Conservation (phyloP, 2,797 vertebrate species). For the Pristis pectinata region DNA sequence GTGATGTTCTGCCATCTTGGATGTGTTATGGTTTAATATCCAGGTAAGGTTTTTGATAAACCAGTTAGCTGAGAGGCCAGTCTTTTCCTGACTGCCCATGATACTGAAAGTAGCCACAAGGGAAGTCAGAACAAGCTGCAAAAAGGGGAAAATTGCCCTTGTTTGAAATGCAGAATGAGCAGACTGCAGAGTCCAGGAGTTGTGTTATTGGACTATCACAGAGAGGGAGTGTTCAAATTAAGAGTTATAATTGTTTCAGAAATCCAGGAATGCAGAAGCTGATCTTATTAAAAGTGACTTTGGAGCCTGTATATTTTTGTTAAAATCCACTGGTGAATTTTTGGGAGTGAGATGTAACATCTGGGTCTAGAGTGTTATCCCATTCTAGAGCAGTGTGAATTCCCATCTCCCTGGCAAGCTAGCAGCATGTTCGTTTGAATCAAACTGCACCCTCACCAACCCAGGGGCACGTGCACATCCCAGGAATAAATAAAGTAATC, state of each 20-base stretch:
- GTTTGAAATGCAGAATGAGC: background rate
- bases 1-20: background rate
- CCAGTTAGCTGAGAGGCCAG: background rate
- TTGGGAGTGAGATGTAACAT: background rate
- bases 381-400: background rate
- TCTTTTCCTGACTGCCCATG: background rate
- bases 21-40: background rate
- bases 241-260: background rate
- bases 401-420: background rate
- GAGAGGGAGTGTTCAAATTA: background rate
- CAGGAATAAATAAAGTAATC: background rate
- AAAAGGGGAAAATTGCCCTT: background rate
- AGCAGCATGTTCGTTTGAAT: background rate
- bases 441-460: background rate
- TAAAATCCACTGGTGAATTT: background rate
- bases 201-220: background rate
- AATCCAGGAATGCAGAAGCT: background rate
- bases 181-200: background rate
- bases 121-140: background rate
- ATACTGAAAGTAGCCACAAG: background rate
- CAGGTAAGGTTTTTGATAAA: background rate
- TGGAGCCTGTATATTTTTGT: background rate
- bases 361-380: background rate
- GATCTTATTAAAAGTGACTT: background rate
- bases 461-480: background rate